Conservation (phyloP, 2,888 invertebrate genomes). For the Tineola bisselliella region DNA sequence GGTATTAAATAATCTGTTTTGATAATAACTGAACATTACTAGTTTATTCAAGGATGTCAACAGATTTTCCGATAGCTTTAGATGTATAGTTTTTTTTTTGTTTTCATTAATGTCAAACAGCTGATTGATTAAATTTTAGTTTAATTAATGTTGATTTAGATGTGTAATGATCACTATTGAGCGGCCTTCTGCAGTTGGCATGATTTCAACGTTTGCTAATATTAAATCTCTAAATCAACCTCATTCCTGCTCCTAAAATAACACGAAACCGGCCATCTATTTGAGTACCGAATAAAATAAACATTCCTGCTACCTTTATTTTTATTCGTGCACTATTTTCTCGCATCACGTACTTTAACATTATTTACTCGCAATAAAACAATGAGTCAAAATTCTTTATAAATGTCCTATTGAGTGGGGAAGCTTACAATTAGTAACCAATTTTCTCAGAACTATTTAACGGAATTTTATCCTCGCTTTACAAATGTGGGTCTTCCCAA, state of each 20-base stretch:
- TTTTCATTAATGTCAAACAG: not conserved
- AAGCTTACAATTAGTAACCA: not conserved
- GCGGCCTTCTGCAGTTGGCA: not conserved
- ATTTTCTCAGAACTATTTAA: not conserved
- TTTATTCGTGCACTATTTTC: not conserved
- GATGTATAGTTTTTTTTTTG: not conserved
- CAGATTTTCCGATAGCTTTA: not conserved
- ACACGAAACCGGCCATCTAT: not conserved
- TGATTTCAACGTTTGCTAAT: not conserved
- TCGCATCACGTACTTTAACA: not conserved
- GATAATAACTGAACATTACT: not conserved
- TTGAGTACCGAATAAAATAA: not conserved
- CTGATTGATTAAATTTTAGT: not conserved
- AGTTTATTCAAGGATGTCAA: not conserved
- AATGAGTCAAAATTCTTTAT: not conserved
- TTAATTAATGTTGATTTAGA: not conserved
- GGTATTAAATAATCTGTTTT: not conserved
- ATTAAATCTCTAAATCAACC: not conserved
- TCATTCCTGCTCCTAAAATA: conserved; percentile 2
- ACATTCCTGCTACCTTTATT: not conserved
- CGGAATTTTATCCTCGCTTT: not conserved
- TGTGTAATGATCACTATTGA: not conserved
- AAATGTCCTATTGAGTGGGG: not conserved
- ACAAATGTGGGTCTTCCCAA: not conserved
- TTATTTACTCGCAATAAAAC: not conserved